phyloP scores from a whole-genome alignment of 2,888 invertebrate species.

The Aspidiotus destructor region DNA sequence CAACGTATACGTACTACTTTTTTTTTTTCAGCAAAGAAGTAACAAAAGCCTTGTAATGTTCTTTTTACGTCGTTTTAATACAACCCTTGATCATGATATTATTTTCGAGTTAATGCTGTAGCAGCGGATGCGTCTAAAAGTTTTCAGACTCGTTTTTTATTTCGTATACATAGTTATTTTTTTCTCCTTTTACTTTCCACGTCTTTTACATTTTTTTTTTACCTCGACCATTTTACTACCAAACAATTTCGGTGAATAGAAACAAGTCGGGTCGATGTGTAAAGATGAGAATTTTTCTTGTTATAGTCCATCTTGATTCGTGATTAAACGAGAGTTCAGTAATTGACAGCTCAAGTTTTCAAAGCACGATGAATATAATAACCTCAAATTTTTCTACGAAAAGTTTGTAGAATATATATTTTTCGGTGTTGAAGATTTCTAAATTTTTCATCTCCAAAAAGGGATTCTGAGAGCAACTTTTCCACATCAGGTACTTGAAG shows the following conservation, averaged over 20 bases:
- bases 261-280: background rate
- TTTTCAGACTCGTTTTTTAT: background rate
- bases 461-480: too few relatives aligned
- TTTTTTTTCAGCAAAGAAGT: slow-evolving; percentile 12
- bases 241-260: background rate
- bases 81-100: slow-evolving; percentile 20
- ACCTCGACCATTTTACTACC: background rate
- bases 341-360: too few relatives aligned
- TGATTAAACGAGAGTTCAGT: too few relatives aligned
- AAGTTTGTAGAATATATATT: too few relatives aligned
- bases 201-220: background rate
- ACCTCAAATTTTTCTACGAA: too few relatives aligned
- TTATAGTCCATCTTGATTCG: too few relatives aligned
- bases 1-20: background rate
- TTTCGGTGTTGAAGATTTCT: too few relatives aligned
- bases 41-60: slow-evolving; percentile 21
- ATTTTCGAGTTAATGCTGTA: slow-evolving; percentile 22
- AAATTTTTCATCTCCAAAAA: too few relatives aligned
- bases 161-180: background rate
- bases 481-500: too few relatives aligned
- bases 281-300: too few relatives aligned
- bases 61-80: slow-evolving; percentile 21
- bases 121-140: slow-evolving; percentile 3
- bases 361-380: too few relatives aligned
- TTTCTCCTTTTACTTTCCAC: background rate